phyloP scores from a whole-genome alignment of 2,797 vertebrate species.

The Gymnodraco acuticeps region DNA sequence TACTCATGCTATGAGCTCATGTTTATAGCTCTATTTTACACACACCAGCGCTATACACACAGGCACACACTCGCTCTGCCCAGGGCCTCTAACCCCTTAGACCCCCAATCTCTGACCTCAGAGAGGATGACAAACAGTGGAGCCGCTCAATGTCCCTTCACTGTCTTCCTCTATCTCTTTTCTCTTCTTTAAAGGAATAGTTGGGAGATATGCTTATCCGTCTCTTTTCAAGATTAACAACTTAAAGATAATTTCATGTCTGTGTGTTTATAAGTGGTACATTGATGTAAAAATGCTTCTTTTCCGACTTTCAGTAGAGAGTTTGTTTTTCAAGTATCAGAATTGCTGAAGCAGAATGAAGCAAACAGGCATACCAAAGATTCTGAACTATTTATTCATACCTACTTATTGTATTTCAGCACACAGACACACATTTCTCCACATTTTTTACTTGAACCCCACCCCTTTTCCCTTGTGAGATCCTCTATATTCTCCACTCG shows the following conservation, averaged over 20 bases:
- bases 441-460: conserved; percentile 10
- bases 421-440: neutral
- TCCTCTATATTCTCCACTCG: conserved; percentile 37
- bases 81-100: conserved; percentile 46
- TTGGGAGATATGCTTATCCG: neutral
- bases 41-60: conserved; percentile 18
- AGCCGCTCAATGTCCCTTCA: conserved; percentile 5
- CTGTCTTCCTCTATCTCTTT: conserved; percentile 5
- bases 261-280: neutral
- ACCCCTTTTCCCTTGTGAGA: conserved; percentile 10
- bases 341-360: neutral
- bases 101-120: conserved; percentile 16
- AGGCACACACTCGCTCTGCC: conserved; percentile 15
- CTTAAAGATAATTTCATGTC: neutral
- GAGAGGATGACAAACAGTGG: conserved; percentile 7
- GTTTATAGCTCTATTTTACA: conserved; percentile 19
- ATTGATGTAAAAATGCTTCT: neutral
- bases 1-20: conserved; percentile 44
- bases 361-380: neutral
- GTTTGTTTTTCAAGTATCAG: neutral
- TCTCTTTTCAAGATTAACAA: neutral
- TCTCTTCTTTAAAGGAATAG: conserved; percentile 20
- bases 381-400: conserved; percentile 4
- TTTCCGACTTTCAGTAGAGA: neutral
- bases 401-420: conserved; percentile 8